Base-by-base conservation (phyloP, 2,888 invertebrate genomes). In the Kuschelorhynchus macadamiae region DNA sequence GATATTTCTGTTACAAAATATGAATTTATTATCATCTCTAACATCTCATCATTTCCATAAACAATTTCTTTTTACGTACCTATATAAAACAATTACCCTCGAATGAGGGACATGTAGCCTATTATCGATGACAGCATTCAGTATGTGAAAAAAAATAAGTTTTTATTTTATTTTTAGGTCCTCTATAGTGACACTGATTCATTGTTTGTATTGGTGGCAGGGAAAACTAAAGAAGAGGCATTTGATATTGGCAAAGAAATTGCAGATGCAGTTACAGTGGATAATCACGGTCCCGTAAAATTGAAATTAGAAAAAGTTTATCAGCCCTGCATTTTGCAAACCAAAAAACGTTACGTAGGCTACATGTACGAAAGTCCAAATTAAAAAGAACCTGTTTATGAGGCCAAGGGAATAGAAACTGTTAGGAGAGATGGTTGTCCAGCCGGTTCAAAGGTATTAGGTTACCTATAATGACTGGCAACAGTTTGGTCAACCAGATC, bases 111-210 rank as follows among this genome's bases (percentile, higher is more conserved):
- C n/a, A n/a, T n/a, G n/a, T n/a, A n/a, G n/a, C n/a, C n/a, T n/a
- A n/a, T n/a, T n/a, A n/a, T n/a, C n/a, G n/a, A n/a, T n/a, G n/a
- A n/a, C n/a, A n/a, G n/a, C n/a, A n/a, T n/a, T n/a, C n/a, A n/a
- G n/a, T n/a, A n/a, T n/a, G n/a, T n/a, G n/a, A n/a, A n/a, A n/a
- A n/a, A n/a, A n/a, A n/a, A n/a, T n/a, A n/a, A n/a, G n/a, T n/a
- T n/a, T n/a, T n/a, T n/a, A n/a, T n/a, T n/a, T n/a, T n/a, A n/a
- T n/a, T 41, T 49, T 17, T 32, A 71, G 68, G 71, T 99, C n/a
- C 92, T 99, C 41, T 99, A 99, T 81, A 99, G 99, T 0, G 99
- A 99, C 81, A 99, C 99, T 0, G 99, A 99, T 85, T 98, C 95
- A 0, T 85, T 98, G 85, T 98, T 98, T 84, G 92, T 98, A 5